Percentiles rank a stretch among this genome's conserved stretches.
Conservation (phyloP, 2,797 vertebrate genomes). For the Sphaeramia orbicularis region DNA sequence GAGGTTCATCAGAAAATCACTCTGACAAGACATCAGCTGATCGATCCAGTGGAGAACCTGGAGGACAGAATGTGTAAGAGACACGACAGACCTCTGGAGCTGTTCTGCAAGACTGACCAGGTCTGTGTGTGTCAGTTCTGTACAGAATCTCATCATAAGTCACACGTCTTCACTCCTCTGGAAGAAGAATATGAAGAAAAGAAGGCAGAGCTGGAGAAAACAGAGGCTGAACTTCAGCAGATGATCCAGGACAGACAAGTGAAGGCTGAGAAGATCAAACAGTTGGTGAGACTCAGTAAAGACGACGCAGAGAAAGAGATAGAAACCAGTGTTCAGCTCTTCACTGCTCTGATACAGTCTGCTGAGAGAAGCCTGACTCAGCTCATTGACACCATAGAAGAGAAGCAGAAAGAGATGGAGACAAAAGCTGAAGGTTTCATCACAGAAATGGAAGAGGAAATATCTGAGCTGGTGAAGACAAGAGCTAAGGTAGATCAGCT, state of each 20-base stretch:
- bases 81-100: slow-evolving; percentile 30
- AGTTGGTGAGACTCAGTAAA: neutral
- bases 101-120: slow-evolving; percentile 44
- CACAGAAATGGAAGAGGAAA: slow-evolving; percentile 7
- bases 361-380: neutral
- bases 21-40: slow-evolving; percentile 31
- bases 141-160: slow-evolving; percentile 3
- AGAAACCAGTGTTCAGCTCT: neutral
- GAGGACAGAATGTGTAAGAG: slow-evolving; percentile 24
- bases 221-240: too few relatives aligned
- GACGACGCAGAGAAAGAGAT: neutral
- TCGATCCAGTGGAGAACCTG: slow-evolving; percentile 30
- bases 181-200: slow-evolving; percentile 17
- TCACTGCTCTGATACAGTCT: neutral
- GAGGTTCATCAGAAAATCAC: slow-evolving; percentile 11
- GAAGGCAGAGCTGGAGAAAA: slow-evolving; percentile 1
- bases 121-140: slow-evolving; percentile 32
- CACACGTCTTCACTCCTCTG: slow-evolving; percentile 22
- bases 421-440: slow-evolving; percentile 10
- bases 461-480: slow-evolving; percentile 4
- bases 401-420: slow-evolving; percentile 7
- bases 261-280: neutral
- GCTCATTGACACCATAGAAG: neutral
- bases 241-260: slow-evolving; percentile 29
- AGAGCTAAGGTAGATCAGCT: slow-evolving; percentile 2